Evolutionary conservation across 2,113 vertebrate species (phyloP), one percentile per base, ranked within the genome.

Genomic region (Hyla sarda): DNA sequence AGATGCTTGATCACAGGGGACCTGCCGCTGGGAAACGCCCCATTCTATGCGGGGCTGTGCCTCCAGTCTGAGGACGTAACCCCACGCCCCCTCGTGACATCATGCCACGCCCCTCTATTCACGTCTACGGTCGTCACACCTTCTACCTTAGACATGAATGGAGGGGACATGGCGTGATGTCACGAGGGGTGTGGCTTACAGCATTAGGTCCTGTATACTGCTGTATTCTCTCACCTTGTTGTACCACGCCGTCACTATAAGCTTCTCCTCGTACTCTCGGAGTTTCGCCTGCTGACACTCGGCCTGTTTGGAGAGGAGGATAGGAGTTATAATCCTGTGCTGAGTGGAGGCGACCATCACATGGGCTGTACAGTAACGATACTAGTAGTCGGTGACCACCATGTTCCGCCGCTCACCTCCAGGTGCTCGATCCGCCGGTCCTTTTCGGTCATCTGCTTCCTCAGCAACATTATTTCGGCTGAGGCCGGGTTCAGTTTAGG

Each of bases 181-280:
- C n/a, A n/a, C n/a, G n/a, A n/a, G n/a, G n/a, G n/a, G n/a, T n/a
- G n/a, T n/a, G n/a, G n/a, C n/a, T n/a, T n/a, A n/a, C n/a, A n/a
- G n/a, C n/a, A n/a, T n/a, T n/a, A n/a, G n/a, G n/a, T n/a, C n/a
- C n/a, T n/a, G n/a, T n/a, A n/a, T n/a, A n/a, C n/a, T n/a, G n/a
- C n/a, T n/a, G n/a, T n/a, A n/a, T n/a, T 28, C 5, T 21, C 86
- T 92, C 89, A 99, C 98, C 96, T 98, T 98, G 91, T 99, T 99
- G 89, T 99, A 98, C 98, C 98, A 99, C 0, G 98, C 98, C 25
- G 97, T 97, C 32, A 99, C 98, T 83, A 99, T 97, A 80, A 99
- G 92, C 87, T 99, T 98, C 90, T 99, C 98, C 91, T 99, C 98
- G 47, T 96, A 95, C 78, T 98, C 98, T 88, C 93, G 96, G 65